Evolutionary conservation across 2,797 vertebrate species (phyloP), one percentile per base, ranked within the genome.

Genomic region (Oreortyx pictus): DNA sequence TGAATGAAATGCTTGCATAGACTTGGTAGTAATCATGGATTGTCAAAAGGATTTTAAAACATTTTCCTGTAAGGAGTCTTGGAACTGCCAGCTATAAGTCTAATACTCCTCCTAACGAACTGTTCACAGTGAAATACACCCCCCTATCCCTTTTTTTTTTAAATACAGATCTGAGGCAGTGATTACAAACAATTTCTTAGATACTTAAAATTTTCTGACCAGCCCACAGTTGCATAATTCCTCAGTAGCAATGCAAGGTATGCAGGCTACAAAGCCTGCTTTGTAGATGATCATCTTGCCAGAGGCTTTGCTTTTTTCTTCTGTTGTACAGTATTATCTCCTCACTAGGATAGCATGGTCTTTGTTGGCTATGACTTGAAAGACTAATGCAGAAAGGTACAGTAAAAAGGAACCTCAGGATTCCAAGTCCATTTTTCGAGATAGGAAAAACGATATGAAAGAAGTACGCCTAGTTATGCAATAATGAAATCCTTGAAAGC

Each of bases 181-280:
- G 31, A 56, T 65, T 89, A 72, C 31, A 67, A 91, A 81, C 57
- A 74, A 44, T 8, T 8, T 27, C 73, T 57, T 5, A 88, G 73
- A 90, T 89, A 60, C 47, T 94, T 87, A 52, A 83, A 87, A 91
- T 95, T 93, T 94, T 93, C 80, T 88, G 79, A 92, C 52, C 89
- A 93, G 60, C 90, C 92, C 89, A 96, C 94, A 89, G 64, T 31
- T 3, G 1, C 65, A 87, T 87, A 87, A 91, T 89, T 94, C 3
- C 66, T 74, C 39, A 59, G 89, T 41, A 92, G 65, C 77, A 94
- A 94, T 94, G 86, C n/a, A 92, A 92, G 68, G 56, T 82, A 95
- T 92, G 78, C 85, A 94, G 85, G 33, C 67, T 83, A 93, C 72
- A 94, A 92, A 89, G 73, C 44, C 37, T 92, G 37, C 86, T 93